Evolutionary conservation across 1,140 invertebrate genomes (phyloP), one percentile per base, ranked within the genome.

Genomic region (Dreissena polymorpha): DNA sequence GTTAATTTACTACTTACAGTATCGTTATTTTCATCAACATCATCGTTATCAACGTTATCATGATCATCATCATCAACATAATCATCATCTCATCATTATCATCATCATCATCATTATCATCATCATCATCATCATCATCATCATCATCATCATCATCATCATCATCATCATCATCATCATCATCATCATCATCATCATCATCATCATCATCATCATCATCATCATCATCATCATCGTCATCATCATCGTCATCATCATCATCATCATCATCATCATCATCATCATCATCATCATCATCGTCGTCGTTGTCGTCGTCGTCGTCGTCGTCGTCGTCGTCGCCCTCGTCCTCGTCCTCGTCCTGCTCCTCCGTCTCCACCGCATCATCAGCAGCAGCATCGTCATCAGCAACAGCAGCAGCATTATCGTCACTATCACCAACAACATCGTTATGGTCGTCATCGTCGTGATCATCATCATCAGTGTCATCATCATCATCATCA

Each of bases 201-300:
- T 13, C 55, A 57, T 13, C 55, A 57, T 13, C 55, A 57, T 13
- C 55, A 57, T 13, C 55, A 57, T 13, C 55, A 57, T 13, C 55
- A 57, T 13, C 55, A 57, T 13, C 55, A 57, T 13, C 55, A 57
- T 13, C 55, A 57, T 13, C 55, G n/a, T 13, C 55, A 57, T 13
- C 55, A 57, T 13, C 55, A 57, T 13, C 55, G n/a, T 13, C 55
- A 57, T 57, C 55, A 57, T 57, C 55, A 57, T 57, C 55, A 57
- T 57, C 55, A 57, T 13, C 55, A 57, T 13, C 55, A 57, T 13
- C 55, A 57, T 13, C 55, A 57, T 13, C 55, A 57, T 57, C 55
- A 57, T 57, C 55, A 57, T 57, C 55, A 57, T 57, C 55, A 57
- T 57, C 55, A 57, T 57, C 55, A 57, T 57, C 55, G n/a, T 57